These are phyloP conservation scores for Arctia plantaginis DNA, from an alignment of 2,888 invertebrate species.

Conservation along the genomic window DNA sequence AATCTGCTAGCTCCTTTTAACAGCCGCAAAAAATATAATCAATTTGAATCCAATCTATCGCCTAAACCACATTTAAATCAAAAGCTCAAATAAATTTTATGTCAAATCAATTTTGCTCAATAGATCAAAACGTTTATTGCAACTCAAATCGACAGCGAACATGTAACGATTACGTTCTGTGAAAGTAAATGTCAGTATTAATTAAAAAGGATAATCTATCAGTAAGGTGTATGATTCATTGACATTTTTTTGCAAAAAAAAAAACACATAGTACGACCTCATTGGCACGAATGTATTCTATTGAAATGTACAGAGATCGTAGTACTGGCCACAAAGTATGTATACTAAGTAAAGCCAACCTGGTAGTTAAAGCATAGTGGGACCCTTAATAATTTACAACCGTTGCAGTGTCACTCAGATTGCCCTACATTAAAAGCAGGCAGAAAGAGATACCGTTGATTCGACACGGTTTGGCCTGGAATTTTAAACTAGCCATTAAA, in stretches of 20 bases:
- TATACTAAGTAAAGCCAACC: neutral
- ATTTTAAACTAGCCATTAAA: too few relatives aligned
- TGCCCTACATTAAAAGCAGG: too few relatives aligned
- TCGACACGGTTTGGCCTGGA: too few relatives aligned
- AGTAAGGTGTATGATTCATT: constrained; percentile 6
- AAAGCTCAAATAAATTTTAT: constrained; percentile 23
- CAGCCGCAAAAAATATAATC: too few relatives aligned
- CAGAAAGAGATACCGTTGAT: too few relatives aligned
- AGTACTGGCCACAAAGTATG: neutral
- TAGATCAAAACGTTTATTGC: constrained; percentile 38
- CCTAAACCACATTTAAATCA: neutral
- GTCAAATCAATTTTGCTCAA: constrained; percentile 40
- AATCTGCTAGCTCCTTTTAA: too few relatives aligned
- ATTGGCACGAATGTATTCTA: neutral
- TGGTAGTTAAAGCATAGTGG: too few relatives aligned
- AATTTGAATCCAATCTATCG: neutral
- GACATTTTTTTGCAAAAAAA: neutral
- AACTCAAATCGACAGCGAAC: constrained; percentile 25
- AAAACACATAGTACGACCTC: neutral
- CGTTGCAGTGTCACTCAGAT: neutral
- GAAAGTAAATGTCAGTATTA: constrained; percentile 39
- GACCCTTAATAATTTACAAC: neutral
- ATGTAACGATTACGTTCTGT: constrained; percentile 29
- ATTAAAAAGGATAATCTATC: constrained; percentile 37
- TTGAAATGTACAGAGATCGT: neutral